Evolutionary conservation across 2,113 vertebrate genomes (phyloP).

Genomic region (Glaucidium brasilianum): DNA sequence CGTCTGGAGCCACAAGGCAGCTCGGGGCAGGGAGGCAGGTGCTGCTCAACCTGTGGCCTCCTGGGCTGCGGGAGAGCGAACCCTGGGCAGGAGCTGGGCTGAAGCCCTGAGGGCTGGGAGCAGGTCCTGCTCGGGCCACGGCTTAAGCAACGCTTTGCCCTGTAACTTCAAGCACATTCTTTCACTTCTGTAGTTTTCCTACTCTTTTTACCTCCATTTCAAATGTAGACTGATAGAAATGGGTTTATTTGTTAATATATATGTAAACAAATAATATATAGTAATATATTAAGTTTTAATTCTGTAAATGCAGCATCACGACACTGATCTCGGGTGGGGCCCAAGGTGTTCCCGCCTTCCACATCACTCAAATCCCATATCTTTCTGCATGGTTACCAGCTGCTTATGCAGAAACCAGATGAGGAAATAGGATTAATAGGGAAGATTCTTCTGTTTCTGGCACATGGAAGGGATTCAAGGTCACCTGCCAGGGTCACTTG

Average conservation of each 20-base stretch:
- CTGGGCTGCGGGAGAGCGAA: not conserved
- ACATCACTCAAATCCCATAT: not conserved
- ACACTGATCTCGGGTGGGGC: not conserved
- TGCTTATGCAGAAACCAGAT: not conserved
- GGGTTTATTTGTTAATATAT: not conserved
- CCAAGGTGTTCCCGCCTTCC: not conserved
- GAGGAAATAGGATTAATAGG: not conserved
- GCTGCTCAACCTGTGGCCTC: not conserved
- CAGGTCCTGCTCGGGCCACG: fast-evolving
- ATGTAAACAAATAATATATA: not conserved
- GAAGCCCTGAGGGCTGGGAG: not conserved
- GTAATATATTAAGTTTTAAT: not conserved
- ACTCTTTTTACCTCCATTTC: not conserved
- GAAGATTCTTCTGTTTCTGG: not conserved
- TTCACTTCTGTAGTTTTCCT: not conserved
- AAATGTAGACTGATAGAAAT: not conserved
- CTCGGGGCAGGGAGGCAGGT: not conserved
- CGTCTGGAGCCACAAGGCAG: too few species aligned
- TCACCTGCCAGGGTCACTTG: not conserved
- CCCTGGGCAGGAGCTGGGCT: not conserved
- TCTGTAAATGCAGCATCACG: not conserved
- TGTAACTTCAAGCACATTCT: not conserved
- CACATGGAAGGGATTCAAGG: not conserved
- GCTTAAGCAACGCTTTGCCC: not conserved
- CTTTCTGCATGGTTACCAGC: not conserved